phyloP scores from a whole-genome alignment of 1,140 invertebrate species.

The Hyposmocoma kahamanoa region DNA sequence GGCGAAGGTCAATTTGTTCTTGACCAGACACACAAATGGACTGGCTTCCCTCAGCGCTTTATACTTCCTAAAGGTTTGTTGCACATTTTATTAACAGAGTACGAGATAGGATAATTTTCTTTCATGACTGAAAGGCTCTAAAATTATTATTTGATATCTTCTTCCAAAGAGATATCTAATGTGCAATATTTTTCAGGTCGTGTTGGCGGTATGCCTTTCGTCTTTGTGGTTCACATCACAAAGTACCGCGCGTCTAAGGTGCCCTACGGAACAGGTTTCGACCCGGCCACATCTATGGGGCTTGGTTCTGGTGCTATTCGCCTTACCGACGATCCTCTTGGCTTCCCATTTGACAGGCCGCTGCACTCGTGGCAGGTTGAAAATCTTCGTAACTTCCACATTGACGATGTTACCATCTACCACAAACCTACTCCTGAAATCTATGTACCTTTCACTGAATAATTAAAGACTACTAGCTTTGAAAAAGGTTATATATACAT shows the following conservation, averaged over 20 bases:
- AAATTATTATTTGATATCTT: too few relatives aligned
- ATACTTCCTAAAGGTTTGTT: slow-evolving; percentile 78
- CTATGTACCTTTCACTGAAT: slow-evolving; percentile 19
- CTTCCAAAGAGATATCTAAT: too few relatives aligned
- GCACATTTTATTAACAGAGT: neutral
- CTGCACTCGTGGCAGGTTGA: slow-evolving; percentile 73
- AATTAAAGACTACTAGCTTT: too few relatives aligned
- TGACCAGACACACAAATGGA: slow-evolving; percentile 45
- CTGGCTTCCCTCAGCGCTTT: slow-evolving; percentile 76
- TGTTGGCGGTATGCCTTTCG: slow-evolving; percentile 76
- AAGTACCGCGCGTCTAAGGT: slow-evolving; percentile 49
- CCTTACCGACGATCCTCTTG: slow-evolving; percentile 68
- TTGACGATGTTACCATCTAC: slow-evolving; percentile 77
- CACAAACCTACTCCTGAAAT: slow-evolving; percentile 75
- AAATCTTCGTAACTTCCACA: slow-evolving; percentile 75
- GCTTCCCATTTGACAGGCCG: slow-evolving; percentile 79
- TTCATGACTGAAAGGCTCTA: too few relatives aligned
- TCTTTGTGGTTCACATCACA: slow-evolving; percentile 78
- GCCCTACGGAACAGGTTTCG: slow-evolving; percentile 24
- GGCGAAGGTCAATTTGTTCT: slow-evolving; percentile 42
- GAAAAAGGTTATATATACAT: too few relatives aligned
- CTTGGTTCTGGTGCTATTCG: slow-evolving; percentile 54
- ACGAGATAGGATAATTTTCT: too few relatives aligned
- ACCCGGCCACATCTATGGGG: slow-evolving; percentile 35
- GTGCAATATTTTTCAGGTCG: slow-evolving; percentile 37